Conservation (phyloP, 2,797 vertebrate species). For the Scolopax bukidnonensis region DNA sequence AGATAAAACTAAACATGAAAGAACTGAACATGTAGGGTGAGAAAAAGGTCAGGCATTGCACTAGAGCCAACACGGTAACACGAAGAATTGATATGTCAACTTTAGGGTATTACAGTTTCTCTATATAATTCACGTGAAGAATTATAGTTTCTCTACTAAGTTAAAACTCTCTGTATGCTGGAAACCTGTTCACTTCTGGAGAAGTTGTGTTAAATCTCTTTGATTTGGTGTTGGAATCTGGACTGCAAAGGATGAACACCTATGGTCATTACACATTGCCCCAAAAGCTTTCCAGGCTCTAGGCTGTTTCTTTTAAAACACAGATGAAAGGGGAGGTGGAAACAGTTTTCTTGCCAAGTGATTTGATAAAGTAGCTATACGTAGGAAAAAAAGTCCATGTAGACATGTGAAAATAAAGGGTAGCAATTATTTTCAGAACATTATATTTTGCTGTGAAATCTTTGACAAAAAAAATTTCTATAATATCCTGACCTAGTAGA, state of each 20-base stretch:
- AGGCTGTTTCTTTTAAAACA: background rate
- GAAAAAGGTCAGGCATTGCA: background rate
- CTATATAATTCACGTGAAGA: background rate
- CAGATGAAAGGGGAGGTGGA: background rate
- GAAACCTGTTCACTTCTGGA: background rate
- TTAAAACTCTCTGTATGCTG: background rate
- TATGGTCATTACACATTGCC: accelerated
- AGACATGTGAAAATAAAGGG: background rate
- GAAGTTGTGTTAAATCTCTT: background rate
- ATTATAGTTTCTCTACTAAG: background rate
- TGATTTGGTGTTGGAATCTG: background rate
- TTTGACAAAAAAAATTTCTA: background rate
- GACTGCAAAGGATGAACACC: background rate
- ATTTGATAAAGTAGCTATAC: background rate
- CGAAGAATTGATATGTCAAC: background rate
- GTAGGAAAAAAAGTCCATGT: background rate
- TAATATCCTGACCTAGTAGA: background rate
- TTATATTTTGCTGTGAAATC: background rate
- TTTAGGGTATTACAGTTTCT: background rate
- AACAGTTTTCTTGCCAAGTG: background rate
- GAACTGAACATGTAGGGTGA: background rate
- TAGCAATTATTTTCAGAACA: background rate
- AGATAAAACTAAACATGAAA: background rate
- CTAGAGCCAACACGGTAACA: background rate
- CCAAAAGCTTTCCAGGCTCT: background rate